phyloP scores from a whole-genome alignment of 2,797 vertebrate genomes.

The Spondyliosoma cantharus region DNA sequence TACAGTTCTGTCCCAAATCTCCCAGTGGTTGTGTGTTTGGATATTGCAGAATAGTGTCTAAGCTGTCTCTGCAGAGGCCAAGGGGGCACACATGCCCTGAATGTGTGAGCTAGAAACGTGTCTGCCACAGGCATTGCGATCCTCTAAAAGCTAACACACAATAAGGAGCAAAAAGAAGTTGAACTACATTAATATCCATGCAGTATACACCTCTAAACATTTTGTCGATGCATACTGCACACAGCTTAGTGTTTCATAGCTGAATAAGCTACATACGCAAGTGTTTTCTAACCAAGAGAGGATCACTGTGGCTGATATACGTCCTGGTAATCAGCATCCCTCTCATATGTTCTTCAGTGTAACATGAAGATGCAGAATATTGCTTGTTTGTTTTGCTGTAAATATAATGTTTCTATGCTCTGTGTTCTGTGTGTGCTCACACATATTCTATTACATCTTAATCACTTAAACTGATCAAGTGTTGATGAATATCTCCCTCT shows the following conservation, averaged over 20 bases:
- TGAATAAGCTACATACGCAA: conserved; percentile 26
- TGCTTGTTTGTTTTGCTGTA: not conserved
- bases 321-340: conserved; percentile 26
- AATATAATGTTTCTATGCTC: conserved; percentile 18
- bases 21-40: conserved; percentile 50
- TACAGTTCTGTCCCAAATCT: conserved; percentile 63
- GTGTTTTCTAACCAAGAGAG: conserved; percentile 28
- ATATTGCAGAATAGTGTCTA: conserved; percentile 42
- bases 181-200: conserved; percentile 5
- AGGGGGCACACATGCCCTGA: conserved; percentile 39
- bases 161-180: not conserved
- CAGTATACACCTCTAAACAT: not conserved
- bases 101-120: conserved; percentile 39
- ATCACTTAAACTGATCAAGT: not conserved
- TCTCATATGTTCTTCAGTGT: conserved; percentile 15
- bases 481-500: conserved; percentile 19
- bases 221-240: not conserved
- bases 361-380: conserved; percentile 8
- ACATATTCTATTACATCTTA: not conserved
- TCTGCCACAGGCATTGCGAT: conserved; percentile 11
- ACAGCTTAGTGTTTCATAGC: conserved; percentile 29
- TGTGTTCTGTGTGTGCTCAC: conserved; percentile 6
- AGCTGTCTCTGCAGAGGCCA: conserved; percentile 41
- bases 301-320: conserved; percentile 39
- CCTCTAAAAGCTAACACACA: not conserved